Percentiles rank a stretch among this genome's conserved stretches.
Conservation (phyloP, 2,888 invertebrate species). For the Plebejus argus region DNA sequence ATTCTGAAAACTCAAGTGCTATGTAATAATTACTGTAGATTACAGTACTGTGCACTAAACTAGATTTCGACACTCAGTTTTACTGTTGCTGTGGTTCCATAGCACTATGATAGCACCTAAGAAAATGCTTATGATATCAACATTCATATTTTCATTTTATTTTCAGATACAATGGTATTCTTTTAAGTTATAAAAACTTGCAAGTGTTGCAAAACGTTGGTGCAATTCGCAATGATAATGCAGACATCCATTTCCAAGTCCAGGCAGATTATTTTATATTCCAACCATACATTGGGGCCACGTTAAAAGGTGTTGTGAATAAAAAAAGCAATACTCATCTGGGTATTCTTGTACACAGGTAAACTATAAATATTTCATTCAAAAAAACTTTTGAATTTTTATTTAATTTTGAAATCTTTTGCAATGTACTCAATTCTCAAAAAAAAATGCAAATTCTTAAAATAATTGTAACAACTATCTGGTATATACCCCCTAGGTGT, state of each 20-base stretch:
- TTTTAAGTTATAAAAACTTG: conserved; percentile 84
- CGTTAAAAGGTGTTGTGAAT: conserved; percentile 83
- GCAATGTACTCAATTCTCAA: too few species aligned
- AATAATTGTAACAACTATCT: too few species aligned
- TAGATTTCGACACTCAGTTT: too few species aligned
- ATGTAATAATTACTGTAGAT: too few species aligned
- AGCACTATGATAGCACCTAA: background rate
- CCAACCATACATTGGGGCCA: conserved; percentile 82
- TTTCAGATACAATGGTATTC: conserved; percentile 84
- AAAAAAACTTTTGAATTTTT: background rate
- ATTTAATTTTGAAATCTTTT: too few species aligned
- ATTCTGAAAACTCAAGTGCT: too few species aligned
- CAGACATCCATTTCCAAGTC: conserved; percentile 84
- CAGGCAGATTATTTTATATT: conserved; percentile 85
- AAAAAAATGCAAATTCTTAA: too few species aligned
- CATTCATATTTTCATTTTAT: background rate
- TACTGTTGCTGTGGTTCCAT: background rate
- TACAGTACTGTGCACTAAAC: too few species aligned
- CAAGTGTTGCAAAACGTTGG: conserved; percentile 80
- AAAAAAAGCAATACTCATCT: conserved; percentile 85
- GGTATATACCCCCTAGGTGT: too few species aligned
- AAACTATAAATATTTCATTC: conserved; percentile 37
- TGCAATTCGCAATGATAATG: conserved; percentile 82
- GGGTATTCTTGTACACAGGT: conserved; percentile 84
- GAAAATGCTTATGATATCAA: background rate